Conservation (phyloP, 1,140 invertebrate genomes). For the Platorchestia sp. region DNA sequence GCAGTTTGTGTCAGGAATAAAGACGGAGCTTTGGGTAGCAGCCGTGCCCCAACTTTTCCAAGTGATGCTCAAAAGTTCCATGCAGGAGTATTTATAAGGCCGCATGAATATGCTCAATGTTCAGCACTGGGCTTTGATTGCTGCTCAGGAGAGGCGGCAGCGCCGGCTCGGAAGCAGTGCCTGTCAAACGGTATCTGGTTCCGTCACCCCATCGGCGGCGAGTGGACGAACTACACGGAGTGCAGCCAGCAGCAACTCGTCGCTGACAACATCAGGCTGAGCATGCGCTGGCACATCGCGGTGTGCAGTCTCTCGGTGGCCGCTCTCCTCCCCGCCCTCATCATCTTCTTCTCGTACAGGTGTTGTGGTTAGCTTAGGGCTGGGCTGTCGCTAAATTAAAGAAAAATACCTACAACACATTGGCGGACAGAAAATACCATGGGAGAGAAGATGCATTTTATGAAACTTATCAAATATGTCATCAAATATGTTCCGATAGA, state of each 20-base stretch:
- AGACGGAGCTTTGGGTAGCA: neutral
- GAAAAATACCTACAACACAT: too few species aligned
- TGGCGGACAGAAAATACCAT: too few species aligned
- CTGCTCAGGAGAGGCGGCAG: constrained; percentile 58
- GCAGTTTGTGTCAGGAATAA: neutral
- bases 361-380: constrained; percentile 66
- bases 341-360: constrained; percentile 72
- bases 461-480: too few species aligned
- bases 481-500: too few species aligned
- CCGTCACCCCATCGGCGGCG: constrained; percentile 62
- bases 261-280: constrained; percentile 67
- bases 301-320: constrained; percentile 71
- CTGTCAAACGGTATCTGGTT: constrained; percentile 69
- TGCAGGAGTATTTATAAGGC: neutral
- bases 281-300: constrained; percentile 70
- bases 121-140: neutral
- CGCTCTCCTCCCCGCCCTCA: constrained; percentile 71
- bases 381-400: neutral
- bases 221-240: constrained; percentile 72
- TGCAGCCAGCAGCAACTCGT: constrained; percentile 67
- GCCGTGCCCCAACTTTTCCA: neutral
- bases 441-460: too few species aligned
- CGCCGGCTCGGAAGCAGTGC: constrained; percentile 70
- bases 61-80: neutral
- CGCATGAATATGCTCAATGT: neutral